Evolutionary conservation across 2,888 invertebrate species (phyloP).

Genomic region (Biston stratarius): DNA sequence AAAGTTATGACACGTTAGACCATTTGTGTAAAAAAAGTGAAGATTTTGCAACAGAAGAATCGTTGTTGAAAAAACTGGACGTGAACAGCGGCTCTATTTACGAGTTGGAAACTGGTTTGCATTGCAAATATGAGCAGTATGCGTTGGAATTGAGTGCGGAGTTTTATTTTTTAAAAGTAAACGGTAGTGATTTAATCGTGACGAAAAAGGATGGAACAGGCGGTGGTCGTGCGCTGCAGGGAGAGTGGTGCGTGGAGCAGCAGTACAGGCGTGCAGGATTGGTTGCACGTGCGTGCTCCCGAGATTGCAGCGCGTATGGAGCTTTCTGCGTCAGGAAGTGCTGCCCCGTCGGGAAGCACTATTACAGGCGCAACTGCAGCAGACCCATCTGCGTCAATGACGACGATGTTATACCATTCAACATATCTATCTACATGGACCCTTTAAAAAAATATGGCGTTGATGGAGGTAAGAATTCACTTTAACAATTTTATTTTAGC

Average conservation of each 20-base stretch:
- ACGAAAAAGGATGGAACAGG: constrained; percentile 50
- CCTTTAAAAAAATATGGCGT: constrained; percentile 53
- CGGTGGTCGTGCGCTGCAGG: constrained; percentile 52
- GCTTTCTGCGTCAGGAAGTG: constrained; percentile 83
- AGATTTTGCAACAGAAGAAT: constrained; percentile 54
- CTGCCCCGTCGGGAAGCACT: constrained; percentile 84
- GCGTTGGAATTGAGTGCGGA: constrained; percentile 66
- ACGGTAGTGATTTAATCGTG: constrained; percentile 62
- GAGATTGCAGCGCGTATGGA: constrained; percentile 63
- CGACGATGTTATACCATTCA: constrained; percentile 61
- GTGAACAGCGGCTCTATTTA: constrained; percentile 59
- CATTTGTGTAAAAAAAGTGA: constrained; percentile 65
- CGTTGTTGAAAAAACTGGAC: constrained; percentile 58
- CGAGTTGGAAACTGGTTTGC: constrained; percentile 65
- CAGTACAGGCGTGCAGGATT: constrained; percentile 53
- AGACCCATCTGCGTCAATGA: constrained; percentile 65
- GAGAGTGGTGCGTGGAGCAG: constrained; percentile 80
- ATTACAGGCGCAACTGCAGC: constrained; percentile 62
- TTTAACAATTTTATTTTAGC: background rate
- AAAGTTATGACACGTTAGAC: constrained; percentile 66
- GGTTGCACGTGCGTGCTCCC: constrained; percentile 72
- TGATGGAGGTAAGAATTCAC: constrained; percentile 56
- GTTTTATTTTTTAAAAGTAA: constrained; percentile 59
- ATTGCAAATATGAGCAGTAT: constrained; percentile 71
- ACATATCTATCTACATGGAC: constrained; percentile 67